Conservation (phyloP, 2,113 vertebrate genomes). For the Brachypodius melanocephalos region DNA sequence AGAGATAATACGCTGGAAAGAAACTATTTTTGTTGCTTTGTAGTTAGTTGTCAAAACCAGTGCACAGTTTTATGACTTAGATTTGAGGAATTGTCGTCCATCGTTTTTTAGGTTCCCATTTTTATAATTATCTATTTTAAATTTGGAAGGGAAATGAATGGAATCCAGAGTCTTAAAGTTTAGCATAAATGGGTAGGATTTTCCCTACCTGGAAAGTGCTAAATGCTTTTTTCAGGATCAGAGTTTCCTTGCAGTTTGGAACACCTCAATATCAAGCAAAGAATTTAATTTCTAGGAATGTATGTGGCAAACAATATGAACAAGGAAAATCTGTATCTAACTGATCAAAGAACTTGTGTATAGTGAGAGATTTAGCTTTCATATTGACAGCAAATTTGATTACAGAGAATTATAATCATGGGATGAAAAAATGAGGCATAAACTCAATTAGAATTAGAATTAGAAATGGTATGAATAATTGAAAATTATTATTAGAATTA, state of each 20-base stretch:
- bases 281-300: not conserved
- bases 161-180: not conserved
- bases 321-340: not conserved
- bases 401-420: not conserved
- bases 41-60: not conserved
- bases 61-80: not conserved
- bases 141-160: not conserved
- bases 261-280: not conserved
- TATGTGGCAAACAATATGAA: not conserved
- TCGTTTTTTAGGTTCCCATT: not conserved
- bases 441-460: not conserved
- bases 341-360: not conserved
- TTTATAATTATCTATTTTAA: not conserved
- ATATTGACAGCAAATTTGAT: not conserved
- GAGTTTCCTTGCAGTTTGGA: not conserved
- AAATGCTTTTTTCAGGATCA: not conserved
- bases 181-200: not conserved
- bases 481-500: not conserved
- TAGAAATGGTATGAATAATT: not conserved
- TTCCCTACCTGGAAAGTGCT: not conserved
- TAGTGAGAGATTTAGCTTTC: not conserved
- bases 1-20: not conserved
- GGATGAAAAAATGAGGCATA: not conserved
- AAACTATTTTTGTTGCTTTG: not conserved
- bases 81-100: not conserved